A percentile compares a stretch with the other conserved stretches of the same genome.
phyloP scores from a whole-genome alignment of 2,888 invertebrate species.

The Bedellia somnulentella region DNA sequence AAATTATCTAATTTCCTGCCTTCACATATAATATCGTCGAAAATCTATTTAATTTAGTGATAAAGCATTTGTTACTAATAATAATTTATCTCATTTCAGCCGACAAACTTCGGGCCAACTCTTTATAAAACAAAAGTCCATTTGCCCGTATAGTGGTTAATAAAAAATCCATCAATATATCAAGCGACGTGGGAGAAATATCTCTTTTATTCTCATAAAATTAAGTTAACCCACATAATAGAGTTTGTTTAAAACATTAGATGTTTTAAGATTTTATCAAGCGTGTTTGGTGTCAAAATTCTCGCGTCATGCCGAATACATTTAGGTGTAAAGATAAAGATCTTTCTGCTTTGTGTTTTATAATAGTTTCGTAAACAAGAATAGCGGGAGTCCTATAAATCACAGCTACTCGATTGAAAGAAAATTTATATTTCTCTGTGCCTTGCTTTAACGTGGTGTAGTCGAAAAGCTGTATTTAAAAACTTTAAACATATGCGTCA shows the following conservation, averaged over 20 bases:
- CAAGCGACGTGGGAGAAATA: constrained; percentile 31
- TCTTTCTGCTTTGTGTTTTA: constrained; percentile 41
- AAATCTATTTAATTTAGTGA: too few relatives aligned
- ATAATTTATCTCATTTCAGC: too few relatives aligned
- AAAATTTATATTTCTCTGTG: too few relatives aligned
- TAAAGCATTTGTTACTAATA: too few relatives aligned
- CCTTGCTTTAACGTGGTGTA: too few relatives aligned
- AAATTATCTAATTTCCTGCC: too few relatives aligned
- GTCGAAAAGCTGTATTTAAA: too few relatives aligned
- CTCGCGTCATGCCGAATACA: constrained; percentile 57
- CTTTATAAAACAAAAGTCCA: constrained; percentile 18
- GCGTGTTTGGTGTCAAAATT: constrained; percentile 56
- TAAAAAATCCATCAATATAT: constrained; percentile 24
- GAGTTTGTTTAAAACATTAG: constrained; percentile 62
- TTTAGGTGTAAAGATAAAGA: constrained; percentile 39
- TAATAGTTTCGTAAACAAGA: constrained; percentile 50
- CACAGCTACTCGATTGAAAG: too few relatives aligned
- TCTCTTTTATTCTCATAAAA: constrained; percentile 48
- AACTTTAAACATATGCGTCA: too few relatives aligned
- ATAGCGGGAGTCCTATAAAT: constrained; percentile 57
- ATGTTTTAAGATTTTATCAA: constrained; percentile 52
- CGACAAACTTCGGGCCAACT: too few relatives aligned
- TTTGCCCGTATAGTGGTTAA: constrained; percentile 7
- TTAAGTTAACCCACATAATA: constrained; percentile 54
- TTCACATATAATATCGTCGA: too few relatives aligned